phyloP scores from a whole-genome alignment of 1,140 invertebrate species.

The Coelopa frigida region DNA sequence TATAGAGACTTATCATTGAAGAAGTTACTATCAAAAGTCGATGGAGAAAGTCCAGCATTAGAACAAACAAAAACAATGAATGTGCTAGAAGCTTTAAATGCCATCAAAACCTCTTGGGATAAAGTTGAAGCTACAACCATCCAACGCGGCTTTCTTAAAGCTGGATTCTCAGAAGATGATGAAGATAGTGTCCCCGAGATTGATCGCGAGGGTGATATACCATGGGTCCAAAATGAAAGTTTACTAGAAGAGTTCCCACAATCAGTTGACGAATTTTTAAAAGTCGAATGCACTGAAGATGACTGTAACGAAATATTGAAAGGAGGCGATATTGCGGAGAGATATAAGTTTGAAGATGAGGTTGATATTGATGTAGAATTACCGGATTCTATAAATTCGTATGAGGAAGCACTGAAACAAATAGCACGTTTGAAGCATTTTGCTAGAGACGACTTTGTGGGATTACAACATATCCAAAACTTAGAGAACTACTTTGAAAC shows the following conservation, averaged over 20 bases:
- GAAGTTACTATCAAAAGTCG: neutral
- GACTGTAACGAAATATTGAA: slow-evolving; percentile 5
- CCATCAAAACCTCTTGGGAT: slow-evolving; percentile 3
- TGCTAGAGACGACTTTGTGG: neutral
- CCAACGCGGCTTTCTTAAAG: neutral
- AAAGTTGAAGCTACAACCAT: slow-evolving; percentile 3
- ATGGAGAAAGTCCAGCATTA: neutral
- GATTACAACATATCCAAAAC: neutral
- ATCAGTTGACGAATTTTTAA: slow-evolving; percentile 1
- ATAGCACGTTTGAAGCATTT: slow-evolving; percentile 2
- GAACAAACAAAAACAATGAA: neutral
- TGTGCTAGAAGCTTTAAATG: slow-evolving; percentile 1
- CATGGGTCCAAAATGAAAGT: neutral
- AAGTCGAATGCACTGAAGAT: slow-evolving; percentile 3
- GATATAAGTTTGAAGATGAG: neutral
- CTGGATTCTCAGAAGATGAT: neutral
- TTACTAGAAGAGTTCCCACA: neutral
- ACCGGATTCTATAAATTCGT: slow-evolving; percentile 1
- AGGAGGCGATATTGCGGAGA: neutral
- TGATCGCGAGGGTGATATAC: no score
- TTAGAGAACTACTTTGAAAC: slow-evolving; percentile 2
- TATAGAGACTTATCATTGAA: slow-evolving; percentile 2
- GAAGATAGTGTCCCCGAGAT: neutral
- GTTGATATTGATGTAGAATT: neutral
- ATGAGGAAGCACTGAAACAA: neutral